A percentile compares a stretch with the other conserved stretches of the same genome.
These are phyloP conservation scores for Dicyrtomina minuta DNA, from an alignment of 2,888 invertebrate species.

Conservation along the genomic window DNA sequence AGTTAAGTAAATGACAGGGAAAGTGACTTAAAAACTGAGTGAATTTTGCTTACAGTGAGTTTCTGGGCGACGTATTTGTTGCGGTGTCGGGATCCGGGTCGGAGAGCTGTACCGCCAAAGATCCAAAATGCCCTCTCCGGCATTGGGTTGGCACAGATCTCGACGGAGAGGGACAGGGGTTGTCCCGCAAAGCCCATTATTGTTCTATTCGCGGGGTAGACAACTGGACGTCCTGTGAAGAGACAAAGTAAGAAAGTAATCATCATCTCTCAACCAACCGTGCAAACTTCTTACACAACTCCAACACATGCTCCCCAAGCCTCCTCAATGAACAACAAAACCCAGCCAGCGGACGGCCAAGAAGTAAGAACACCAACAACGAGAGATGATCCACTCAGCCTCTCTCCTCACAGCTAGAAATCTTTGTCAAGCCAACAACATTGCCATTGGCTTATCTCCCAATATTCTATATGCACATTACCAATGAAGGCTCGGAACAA, in stretches of 20 bases:
- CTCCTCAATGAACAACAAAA: too few relatives aligned
- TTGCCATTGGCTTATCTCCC: neutral
- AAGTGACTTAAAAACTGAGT: too few relatives aligned
- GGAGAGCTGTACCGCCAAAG: conserved; percentile 54
- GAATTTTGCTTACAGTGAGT: conserved; percentile 61
- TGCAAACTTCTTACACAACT: conserved; percentile 20
- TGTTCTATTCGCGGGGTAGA: conserved; percentile 66
- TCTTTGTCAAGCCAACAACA: neutral
- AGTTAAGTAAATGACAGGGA: too few relatives aligned
- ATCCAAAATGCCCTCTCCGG: conserved; percentile 67
- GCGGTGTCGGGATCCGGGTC: conserved; percentile 55
- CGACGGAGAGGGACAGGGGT: conserved; percentile 68
- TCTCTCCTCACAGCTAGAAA: too few relatives aligned
- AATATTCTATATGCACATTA: neutral
- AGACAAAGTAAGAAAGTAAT: conserved; percentile 48
- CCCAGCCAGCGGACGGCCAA: too few relatives aligned
- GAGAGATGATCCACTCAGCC: too few relatives aligned
- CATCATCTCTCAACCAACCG: conserved; percentile 46
- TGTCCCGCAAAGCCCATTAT: conserved; percentile 71
- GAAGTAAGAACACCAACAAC: too few relatives aligned
- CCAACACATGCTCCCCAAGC: neutral
- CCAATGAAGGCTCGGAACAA: too few relatives aligned
- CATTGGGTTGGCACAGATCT: conserved; percentile 76
- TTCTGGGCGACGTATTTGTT: conserved; percentile 60
- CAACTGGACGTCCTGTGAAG: conserved; percentile 67